Evolutionary conservation across 2,888 invertebrate species (phyloP).

Genomic region (Scaptodrosophila latifasciaeformis): DNA sequence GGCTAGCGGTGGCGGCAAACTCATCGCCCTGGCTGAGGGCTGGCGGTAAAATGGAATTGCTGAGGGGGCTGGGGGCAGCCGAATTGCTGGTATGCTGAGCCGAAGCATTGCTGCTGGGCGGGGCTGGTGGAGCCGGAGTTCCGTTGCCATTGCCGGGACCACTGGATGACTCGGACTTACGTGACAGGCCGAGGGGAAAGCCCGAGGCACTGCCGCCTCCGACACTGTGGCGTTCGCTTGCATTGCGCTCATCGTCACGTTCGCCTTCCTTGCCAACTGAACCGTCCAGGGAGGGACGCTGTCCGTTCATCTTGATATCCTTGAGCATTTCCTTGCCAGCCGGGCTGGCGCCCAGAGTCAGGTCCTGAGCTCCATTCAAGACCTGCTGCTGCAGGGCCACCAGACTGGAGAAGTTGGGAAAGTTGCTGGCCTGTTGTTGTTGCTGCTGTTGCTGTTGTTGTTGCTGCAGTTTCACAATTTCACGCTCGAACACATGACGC

Average conservation of each 20-base stretch:
- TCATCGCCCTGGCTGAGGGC: conserved; percentile 88
- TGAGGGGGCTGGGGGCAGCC: conserved; percentile 88
- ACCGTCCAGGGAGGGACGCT: conserved; percentile 68
- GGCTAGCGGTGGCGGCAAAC: conserved; percentile 91
- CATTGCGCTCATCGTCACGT: conserved; percentile 32
- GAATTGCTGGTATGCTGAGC: conserved; percentile 78
- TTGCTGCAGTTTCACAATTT: conserved; percentile 89
- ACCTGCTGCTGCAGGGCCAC: conserved; percentile 87
- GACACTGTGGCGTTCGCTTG: conserved; percentile 55
- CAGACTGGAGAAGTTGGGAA: conserved; percentile 79
- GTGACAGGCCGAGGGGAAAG: conserved; percentile 85
- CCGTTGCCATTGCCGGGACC: conserved; percentile 82
- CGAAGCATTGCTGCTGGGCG: conserved; percentile 47
- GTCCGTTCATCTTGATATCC: conserved; percentile 75
- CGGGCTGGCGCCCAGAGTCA: conserved; percentile 82
- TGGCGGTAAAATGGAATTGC: conserved; percentile 90
- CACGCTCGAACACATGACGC: conserved; percentile 91
- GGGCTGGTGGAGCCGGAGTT: conserved; percentile 60
- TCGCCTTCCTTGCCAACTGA: conserved; percentile 61
- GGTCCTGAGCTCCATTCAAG: conserved; percentile 85
- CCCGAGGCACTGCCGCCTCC: conserved; percentile 79
- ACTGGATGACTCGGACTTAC: conserved; percentile 84
- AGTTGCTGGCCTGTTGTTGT: conserved; percentile 56
- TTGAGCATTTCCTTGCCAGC: conserved; percentile 76
- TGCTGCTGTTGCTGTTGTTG: conserved; percentile 68